Base-by-base conservation (phyloP, 2,113 vertebrate genomes). In the Cettia cetti region DNA sequence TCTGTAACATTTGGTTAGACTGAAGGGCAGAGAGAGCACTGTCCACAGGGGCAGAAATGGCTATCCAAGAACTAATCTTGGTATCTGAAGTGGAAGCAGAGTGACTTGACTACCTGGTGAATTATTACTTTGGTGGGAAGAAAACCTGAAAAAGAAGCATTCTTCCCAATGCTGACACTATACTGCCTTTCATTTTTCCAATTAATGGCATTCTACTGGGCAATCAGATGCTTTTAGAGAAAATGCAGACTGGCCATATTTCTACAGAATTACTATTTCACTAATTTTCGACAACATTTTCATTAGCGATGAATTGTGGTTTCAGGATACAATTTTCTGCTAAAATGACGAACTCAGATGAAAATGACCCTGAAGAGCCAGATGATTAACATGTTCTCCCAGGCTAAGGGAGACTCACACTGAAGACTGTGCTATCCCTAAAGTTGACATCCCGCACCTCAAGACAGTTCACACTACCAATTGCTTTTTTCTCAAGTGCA, bases 221-320 rank as follows among this genome's bases (percentile, higher is more conserved):
- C 82, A 92, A 87, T 31, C 82, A 79, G 75, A 90, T 0, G 3
- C 45, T 74, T 94, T 53, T 79, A 61, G 68, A 84, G 84, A 89
- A 72, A 95, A 94, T n/a, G 49, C 53, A 86, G 78, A 75, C 52
- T 66, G 56, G 27, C 13, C 49, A 28, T 64, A 63, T 71, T 91
- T 70, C 69, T 81, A 77, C 37, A 66, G 70, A 86, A 86, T 78
- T 74, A 78, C 45, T 65, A 33, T 66, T 89, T 87, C 60, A 45
- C 60, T 94, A 70, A 70, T 86, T 94, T 89, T 87, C 82, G 89
- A 69, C 50, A 92, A 79, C 50, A 81, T 78, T 89, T 95, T 93
- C 72, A 77, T 84, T 79, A 85, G 66, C 13, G 44, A 92, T 63
- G 52, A 92, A 85, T 26, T 84, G 69, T 70, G 35, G 42, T 89